Evolutionary conservation across 2,797 vertebrate species (phyloP).

Genomic region (Poecilia wingei): DNA sequence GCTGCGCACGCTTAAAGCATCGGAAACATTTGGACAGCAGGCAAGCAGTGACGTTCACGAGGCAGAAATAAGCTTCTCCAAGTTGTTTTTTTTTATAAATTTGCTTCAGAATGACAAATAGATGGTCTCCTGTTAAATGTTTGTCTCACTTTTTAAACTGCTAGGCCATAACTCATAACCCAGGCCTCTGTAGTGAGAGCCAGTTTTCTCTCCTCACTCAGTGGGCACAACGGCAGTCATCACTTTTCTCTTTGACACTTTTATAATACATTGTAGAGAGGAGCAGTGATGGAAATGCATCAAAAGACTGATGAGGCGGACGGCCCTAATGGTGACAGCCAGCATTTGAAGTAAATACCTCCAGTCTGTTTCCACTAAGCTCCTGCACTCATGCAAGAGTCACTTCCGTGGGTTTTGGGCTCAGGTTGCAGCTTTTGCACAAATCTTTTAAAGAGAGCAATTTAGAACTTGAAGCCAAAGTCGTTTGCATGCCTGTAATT

Average conservation of each 20-base stretch:
- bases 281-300: slow-evolving; percentile 49
- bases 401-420: neutral
- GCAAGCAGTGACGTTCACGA: neutral
- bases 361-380: slow-evolving; percentile 9
- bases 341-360: slow-evolving; percentile 23
- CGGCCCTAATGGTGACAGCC: slow-evolving; percentile 31
- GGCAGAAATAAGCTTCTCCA: neutral
- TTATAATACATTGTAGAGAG: slow-evolving; percentile 43
- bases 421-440: slow-evolving; percentile 17
- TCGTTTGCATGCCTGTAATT: slow-evolving; percentile 3
- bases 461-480: neutral
- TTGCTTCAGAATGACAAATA: neutral
- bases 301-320: slow-evolving; percentile 60
- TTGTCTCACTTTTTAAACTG: slow-evolving; percentile 14
- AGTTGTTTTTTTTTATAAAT: neutral
- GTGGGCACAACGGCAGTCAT: slow-evolving; percentile 36
- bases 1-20: neutral
- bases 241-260: slow-evolving; percentile 44
- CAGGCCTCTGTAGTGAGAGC: slow-evolving; percentile 11
- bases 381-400: neutral
- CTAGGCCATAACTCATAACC: slow-evolving; percentile 12
- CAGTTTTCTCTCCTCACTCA: slow-evolving; percentile 25
- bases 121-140: slow-evolving; percentile 14
- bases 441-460: slow-evolving; percentile 19
- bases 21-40: neutral